phyloP scores from a whole-genome alignment of 2,797 vertebrate genomes.

The Gymnothorax reevesii region DNA sequence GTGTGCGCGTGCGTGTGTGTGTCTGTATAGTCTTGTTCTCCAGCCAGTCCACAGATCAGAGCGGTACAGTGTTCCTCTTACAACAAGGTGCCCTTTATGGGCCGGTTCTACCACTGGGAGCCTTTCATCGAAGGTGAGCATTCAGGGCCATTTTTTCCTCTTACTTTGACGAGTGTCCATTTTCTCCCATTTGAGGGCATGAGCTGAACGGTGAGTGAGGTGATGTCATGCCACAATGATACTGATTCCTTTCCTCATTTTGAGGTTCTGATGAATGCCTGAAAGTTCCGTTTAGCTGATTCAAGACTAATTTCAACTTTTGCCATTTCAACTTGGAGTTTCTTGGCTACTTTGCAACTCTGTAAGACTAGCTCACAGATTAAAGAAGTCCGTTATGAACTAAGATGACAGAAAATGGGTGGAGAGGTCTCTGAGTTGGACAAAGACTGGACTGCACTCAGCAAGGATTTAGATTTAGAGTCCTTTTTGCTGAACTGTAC shows the following conservation, averaged over 20 bases:
- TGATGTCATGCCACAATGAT: neutral
- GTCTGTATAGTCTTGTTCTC: conserved; percentile 75
- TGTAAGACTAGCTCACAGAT: neutral
- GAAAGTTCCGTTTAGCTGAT: neutral
- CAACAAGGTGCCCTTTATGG: conserved; percentile 95
- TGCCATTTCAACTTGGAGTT: neutral
- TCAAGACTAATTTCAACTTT: neutral
- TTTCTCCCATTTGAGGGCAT: neutral
- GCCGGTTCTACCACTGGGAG: conserved; percentile 92
- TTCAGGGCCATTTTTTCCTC: neutral
- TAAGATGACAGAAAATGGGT: neutral
- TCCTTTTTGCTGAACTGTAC: neutral
- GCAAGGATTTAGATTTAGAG: too few species aligned
- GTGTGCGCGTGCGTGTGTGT: conserved; percentile 16
- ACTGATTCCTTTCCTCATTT: neutral
- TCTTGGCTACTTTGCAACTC: neutral
- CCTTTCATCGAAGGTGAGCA: conserved; percentile 92
- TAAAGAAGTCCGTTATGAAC: neutral
- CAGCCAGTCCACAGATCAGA: conserved; percentile 83
- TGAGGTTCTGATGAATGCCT: neutral
- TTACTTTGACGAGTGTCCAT: neutral
- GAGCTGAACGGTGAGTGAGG: neutral
- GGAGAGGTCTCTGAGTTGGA: neutral
- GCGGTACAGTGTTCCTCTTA: conserved; percentile 89
- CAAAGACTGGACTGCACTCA: neutral